Evolutionary conservation across 2,113 vertebrate genomes (phyloP).

Genomic region (Chamaea fasciata): DNA sequence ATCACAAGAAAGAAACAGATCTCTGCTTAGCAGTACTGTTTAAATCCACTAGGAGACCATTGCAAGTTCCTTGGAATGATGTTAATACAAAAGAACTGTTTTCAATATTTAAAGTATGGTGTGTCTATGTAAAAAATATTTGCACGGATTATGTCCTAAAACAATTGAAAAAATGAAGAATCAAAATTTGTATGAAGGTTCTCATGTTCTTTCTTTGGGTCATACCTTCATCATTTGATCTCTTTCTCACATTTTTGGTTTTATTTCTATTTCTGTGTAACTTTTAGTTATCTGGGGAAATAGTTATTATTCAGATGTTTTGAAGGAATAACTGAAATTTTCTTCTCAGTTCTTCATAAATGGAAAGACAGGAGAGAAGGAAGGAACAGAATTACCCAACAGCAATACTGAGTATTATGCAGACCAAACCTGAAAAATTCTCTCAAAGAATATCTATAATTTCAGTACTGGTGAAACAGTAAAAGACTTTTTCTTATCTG

Average conservation of each 20-base stretch:
- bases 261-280: neutral
- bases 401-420: neutral
- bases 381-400: neutral
- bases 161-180: neutral
- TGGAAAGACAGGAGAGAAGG: accelerated
- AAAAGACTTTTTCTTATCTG: neutral
- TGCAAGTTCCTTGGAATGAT: neutral
- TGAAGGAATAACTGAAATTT: neutral
- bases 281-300: neutral
- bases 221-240: neutral
- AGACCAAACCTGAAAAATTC: neutral
- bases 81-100: neutral
- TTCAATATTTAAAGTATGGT: neutral
- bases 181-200: neutral
- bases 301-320: neutral
- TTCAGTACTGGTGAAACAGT: neutral
- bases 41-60: neutral
- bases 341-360: neutral
- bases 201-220: accelerated
- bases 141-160: neutral
- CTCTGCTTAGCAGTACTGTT: neutral
- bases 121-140: neutral
- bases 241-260: neutral
- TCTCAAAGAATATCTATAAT: neutral
- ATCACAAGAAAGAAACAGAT: neutral